Conservation (phyloP, 2,888 invertebrate species). For the Arrhopalites spinosus region DNA sequence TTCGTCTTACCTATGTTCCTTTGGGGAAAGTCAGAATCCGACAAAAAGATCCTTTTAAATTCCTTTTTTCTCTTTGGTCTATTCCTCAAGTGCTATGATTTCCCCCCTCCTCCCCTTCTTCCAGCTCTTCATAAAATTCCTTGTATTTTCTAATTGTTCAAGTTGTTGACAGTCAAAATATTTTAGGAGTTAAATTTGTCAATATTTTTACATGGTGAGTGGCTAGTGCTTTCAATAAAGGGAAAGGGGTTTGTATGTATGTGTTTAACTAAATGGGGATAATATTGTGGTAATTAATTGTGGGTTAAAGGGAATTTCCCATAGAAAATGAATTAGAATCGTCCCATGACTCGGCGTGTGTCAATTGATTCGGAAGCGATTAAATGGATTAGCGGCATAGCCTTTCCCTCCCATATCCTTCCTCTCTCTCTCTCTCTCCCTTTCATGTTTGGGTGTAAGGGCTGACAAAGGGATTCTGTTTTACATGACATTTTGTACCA, state of each 20-base stretch:
- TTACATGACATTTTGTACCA: no score
- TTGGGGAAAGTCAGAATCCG: not conserved
- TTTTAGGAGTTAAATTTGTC: not conserved
- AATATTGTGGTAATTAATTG: not conserved
- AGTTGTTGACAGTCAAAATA: not conserved
- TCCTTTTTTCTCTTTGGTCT: not conserved
- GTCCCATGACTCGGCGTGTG: not conserved
- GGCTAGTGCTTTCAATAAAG: no score
- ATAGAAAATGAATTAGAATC: not conserved
- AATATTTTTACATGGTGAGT: not conserved
- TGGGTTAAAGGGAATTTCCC: not conserved
- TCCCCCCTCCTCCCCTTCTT: not conserved
- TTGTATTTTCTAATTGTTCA: no score
- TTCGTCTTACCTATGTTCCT: no score
- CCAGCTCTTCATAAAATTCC: no score
- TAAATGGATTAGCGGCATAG: not conserved
- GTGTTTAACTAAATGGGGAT: no score
- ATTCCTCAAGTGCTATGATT: conserved; percentile 9
- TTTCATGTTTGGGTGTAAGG: no score
- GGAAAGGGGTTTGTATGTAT: no score
- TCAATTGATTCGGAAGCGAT: conserved; percentile 5
- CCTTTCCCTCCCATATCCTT: not conserved
- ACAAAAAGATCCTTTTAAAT: not conserved
- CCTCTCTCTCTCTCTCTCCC: no score
- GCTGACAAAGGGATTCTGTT: no score